phyloP scores from a whole-genome alignment of 2,113 vertebrate species.

The Bufo gargarizans region DNA sequence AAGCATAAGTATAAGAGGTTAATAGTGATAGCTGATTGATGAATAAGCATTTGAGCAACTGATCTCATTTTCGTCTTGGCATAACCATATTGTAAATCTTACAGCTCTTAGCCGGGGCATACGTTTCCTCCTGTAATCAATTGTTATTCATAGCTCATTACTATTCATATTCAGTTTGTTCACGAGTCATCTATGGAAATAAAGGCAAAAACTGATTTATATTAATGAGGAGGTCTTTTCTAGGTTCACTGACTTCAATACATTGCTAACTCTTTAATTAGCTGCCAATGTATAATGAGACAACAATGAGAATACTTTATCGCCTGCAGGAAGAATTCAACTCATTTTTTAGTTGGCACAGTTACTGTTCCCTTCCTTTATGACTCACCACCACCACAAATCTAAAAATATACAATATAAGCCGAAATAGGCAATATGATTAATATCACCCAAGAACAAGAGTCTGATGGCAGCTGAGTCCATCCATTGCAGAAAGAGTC shows the following conservation, averaged over 20 bases:
- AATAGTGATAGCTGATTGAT: too few relatives aligned
- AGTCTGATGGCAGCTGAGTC: background rate
- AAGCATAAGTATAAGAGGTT: too few relatives aligned
- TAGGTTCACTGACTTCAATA: background rate
- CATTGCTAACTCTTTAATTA: background rate
- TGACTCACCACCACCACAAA: background rate
- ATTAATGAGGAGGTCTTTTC: background rate
- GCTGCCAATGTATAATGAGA: background rate
- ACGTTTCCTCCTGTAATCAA: too few relatives aligned
- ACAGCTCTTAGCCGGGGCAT: too few relatives aligned
- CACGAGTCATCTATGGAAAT: background rate
- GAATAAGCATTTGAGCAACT: too few relatives aligned
- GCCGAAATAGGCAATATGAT: background rate
- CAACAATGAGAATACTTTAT: background rate
- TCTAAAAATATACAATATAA: background rate
- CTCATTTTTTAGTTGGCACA: background rate
- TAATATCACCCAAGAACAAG: background rate
- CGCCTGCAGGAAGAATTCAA: background rate
- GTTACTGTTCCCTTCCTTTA: background rate
- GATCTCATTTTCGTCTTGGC: too few relatives aligned
- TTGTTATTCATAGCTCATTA: too few relatives aligned
- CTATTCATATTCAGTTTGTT: background rate
- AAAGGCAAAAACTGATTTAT: background rate
- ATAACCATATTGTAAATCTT: too few relatives aligned
- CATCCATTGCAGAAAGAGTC: background rate